Evolutionary conservation across 2,797 vertebrate genomes (phyloP), one percentile per base, ranked within the genome.

Genomic region (Zalophus californianus): DNA sequence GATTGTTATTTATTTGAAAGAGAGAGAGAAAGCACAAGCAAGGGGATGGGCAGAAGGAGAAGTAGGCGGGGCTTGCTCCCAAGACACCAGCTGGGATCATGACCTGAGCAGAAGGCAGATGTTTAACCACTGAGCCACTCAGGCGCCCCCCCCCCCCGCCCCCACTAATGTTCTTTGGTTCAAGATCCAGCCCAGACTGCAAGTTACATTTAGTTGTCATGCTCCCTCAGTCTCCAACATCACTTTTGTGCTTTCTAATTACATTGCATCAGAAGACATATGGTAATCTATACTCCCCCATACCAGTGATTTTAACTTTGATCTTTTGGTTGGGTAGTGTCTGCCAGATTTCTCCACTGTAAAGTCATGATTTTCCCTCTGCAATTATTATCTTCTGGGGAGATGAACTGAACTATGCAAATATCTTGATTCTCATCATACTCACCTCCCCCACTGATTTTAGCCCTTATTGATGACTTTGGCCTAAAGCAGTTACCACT

Each of bases 81-180:
- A 64, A 29, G 62, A 64, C 62, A 13, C 62, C 62, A 64, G 29
- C 62, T 64, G 62, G 14, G 62, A 32, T 64, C 62, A 64, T 29
- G 29, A 64, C 62, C 62, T 64, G 62, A 64, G 62, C 62, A 32
- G 62, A 64, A 64, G 62, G 29, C 62, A 64, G 62, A 64, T 29
- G 6, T 32, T 29, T 29, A 32, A 64, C 62, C 1, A 64, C 29
- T 64, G 14, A 64, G 29, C 29, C 29, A 64, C 14, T 1, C 29
- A 32, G 62, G 6, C 5, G 2, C 29, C 62, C 56, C 29, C 0
- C 0, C 0, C 50, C 14, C 3, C 4, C 50, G 8, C 13, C 5
- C 62, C 14, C 2, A 64, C 38, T 9, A 1, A 41, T 20, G 7
- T 68, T 21, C 11, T 50, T 72, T 20, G 25, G 41, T 11, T 82